phyloP scores from a whole-genome alignment of 2,888 invertebrate species.

The Abrostola triplasia region DNA sequence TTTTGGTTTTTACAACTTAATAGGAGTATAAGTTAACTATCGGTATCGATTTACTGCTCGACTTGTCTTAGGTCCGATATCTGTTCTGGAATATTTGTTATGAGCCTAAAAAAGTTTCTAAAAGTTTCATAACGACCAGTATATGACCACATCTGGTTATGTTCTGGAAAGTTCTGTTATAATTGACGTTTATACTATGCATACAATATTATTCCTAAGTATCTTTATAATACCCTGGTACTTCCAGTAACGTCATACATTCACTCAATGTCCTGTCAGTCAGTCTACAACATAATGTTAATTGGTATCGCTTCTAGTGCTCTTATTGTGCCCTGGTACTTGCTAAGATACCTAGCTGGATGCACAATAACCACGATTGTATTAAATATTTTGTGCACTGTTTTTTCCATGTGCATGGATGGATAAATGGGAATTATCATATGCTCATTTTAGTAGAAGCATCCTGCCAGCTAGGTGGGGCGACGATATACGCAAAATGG shows the following conservation, averaged over 20 bases:
- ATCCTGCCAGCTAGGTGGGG: too few species aligned
- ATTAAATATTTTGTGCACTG: conserved; percentile 34
- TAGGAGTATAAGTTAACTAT: too few species aligned
- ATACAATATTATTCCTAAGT: too few species aligned
- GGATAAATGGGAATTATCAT: conserved; percentile 20
- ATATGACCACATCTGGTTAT: too few species aligned
- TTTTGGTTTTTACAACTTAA: neutral
- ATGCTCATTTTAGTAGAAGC: conserved; percentile 4
- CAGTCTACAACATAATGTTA: conserved; percentile 31
- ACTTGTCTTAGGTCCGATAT: too few species aligned
- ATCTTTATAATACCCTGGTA: neutral
- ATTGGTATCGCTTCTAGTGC: conserved; percentile 43
- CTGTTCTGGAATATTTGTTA: too few species aligned
- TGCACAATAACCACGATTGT: conserved; percentile 36
- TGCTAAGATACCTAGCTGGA: conserved; percentile 42
- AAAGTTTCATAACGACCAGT: too few species aligned
- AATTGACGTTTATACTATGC: too few species aligned
- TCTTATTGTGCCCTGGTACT: conserved; percentile 27
- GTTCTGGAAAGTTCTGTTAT: too few species aligned
- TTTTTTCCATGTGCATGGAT: conserved; percentile 35
- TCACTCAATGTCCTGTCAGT: conserved; percentile 25
- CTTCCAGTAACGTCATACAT: conserved; percentile 23
- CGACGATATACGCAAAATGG: too few species aligned
- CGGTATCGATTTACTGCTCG: too few species aligned
- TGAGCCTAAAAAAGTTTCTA: too few species aligned